A percentile compares a stretch with the other conserved stretches of the same genome.
Evolutionary conservation across 2,797 vertebrate genomes (phyloP).

Genomic region (Mus spretus): DNA sequence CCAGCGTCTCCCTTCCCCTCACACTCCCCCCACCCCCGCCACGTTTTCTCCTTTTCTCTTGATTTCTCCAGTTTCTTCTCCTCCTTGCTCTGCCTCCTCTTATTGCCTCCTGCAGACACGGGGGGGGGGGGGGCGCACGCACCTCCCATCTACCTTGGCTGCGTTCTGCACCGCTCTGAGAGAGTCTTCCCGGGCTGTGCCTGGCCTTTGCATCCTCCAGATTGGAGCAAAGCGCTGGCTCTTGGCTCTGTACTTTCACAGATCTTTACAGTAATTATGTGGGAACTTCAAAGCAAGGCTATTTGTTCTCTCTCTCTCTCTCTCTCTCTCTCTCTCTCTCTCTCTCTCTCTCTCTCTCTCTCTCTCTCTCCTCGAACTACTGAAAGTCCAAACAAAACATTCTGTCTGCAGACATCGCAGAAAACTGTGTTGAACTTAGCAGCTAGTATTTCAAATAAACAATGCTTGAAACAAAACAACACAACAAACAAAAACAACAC

Average conservation of each 20-base stretch:
- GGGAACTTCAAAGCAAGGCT: conserved; percentile 81
- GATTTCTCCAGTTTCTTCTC: not conserved
- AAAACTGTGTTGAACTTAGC: conserved; percentile 73
- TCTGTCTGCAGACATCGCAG: conserved; percentile 72
- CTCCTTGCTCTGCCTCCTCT: fast-evolving
- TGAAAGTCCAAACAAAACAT: conserved; percentile 75
- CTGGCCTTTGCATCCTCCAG: conserved; percentile 30
- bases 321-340: conserved; percentile 25
- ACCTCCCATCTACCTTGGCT: conserved; percentile 69
- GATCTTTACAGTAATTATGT: conserved; percentile 80
- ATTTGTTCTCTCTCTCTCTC: conserved; percentile 42
- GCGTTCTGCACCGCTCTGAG: conserved; percentile 36
- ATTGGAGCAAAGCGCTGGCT: conserved; percentile 46
- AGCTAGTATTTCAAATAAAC: conserved; percentile 68
- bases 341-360: conserved; percentile 15
- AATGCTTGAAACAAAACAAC: conserved; percentile 30
- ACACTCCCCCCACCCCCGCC: too few relatives aligned
- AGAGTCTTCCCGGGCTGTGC: not conserved
- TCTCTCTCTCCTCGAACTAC: not conserved
- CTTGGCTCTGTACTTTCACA: conserved; percentile 70
- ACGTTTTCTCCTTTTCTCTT: not conserved
- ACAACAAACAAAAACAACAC: not conserved
- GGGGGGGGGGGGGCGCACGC: not conserved
- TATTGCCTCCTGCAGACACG: conserved; percentile 13
- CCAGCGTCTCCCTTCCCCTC: not conserved